Evolutionary conservation across 2,797 vertebrate genomes (phyloP), one percentile per base, ranked within the genome.

Genomic region (Chelidonichthys spinosus): DNA sequence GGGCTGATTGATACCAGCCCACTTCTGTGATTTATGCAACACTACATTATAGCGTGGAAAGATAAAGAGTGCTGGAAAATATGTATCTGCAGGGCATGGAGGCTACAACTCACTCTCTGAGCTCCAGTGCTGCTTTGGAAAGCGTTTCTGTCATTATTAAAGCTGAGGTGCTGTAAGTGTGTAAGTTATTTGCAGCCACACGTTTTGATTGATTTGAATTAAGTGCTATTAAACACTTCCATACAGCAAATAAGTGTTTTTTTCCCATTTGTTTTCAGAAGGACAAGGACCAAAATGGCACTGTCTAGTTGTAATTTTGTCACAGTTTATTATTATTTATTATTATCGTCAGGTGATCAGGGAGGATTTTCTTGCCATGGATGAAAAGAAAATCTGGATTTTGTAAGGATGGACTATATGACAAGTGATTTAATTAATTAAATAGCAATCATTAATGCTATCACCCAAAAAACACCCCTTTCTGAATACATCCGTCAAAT

Each of bases 11-110:
- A 90, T 84, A 86, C 82, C 85, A 87, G 86, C 69, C 83, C 64
- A 71, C 82, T 73, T 69, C 73, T 49, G 80, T 89, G 91, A 92
- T 93, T 90, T 86, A 91, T 55, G 74, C 74, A 79, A 86, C 62
- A 55, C 40, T 73, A 80, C 68, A 71, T 86, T 83, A 84, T 69
- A 87, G 88, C 83, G 90, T 76, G 81, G 70, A 85, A 81, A 91
- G 90, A 92, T 89, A 90, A 52, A 92, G 87, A 69, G 66, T 63
- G 68, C 61, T 79, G 81, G 75, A 87, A 85, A 87, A 74, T 80
- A 84, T 59, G 55, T 25, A 79, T 82, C 76, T 80, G 78, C 67
- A 73, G 77, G 74, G 63, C 74, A 84, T 75, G 66, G 25, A 25
- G 25, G 25, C 25, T 72, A 58, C 71, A 49, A 70, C 59, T 86